Conservation (phyloP, 1,140 invertebrate species). For the Euwallacea fornicatus region DNA sequence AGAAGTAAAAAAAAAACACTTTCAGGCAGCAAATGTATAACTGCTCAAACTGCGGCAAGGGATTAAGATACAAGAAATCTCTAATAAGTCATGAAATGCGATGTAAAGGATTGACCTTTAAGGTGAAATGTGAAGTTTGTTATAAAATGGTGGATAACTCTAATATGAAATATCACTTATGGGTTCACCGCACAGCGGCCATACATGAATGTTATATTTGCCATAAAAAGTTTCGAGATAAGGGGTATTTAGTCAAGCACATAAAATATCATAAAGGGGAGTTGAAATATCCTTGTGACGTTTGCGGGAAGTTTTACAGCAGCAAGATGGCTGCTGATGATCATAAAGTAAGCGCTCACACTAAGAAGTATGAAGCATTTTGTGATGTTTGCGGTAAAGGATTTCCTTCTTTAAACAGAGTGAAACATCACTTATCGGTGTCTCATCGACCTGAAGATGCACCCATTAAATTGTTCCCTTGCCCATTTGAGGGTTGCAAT, state of each 20-base stretch:
- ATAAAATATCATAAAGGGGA: conserved; percentile 32
- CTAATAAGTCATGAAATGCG: conserved; percentile 8
- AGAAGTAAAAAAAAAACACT: background rate
- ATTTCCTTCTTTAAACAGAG: conserved; percentile 30
- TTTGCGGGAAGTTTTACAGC: conserved; percentile 63
- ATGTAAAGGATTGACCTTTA: conserved; percentile 14
- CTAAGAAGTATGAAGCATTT: conserved; percentile 53
- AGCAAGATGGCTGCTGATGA: conserved; percentile 65
- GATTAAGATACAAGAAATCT: conserved; percentile 1
- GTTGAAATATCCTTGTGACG: conserved; percentile 45
- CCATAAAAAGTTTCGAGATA: conserved; percentile 44
- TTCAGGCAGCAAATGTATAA: conserved; percentile 2
- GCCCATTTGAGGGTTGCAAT: conserved; percentile 25
- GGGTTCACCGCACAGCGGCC: conserved; percentile 7
- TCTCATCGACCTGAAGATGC: conserved; percentile 18
- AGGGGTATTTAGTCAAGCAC: conserved; percentile 40
- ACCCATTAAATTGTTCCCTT: conserved; percentile 14
- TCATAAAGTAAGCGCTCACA: conserved; percentile 62
- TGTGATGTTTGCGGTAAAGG: conserved; percentile 45
- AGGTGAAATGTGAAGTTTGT: conserved; percentile 24
- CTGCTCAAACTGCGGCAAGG: conserved; percentile 21
- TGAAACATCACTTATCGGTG: conserved; percentile 21
- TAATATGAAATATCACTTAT: conserved; percentile 10
- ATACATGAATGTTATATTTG: conserved; percentile 37
- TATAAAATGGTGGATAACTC: conserved; percentile 19